Base-by-base conservation (phyloP, 2,888 invertebrate species). In the Pammene fasciana region DNA sequence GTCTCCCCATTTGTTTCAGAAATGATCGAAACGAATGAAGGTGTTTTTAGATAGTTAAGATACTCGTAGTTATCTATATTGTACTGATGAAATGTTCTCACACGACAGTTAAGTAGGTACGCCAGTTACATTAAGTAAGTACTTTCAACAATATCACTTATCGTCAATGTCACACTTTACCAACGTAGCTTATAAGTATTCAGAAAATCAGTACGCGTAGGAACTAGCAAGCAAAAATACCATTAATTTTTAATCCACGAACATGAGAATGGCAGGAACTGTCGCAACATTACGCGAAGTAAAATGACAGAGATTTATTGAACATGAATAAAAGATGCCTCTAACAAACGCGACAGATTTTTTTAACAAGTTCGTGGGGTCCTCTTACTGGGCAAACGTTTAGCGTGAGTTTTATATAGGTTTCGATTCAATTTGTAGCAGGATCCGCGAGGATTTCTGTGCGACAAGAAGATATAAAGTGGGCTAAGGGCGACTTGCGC, bases 351-450 rank as follows among this genome's bases (percentile, higher is more conserved):
- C 54, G 65, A 46, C 70, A 70, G 60, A 65, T 59, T 70, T 68
- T 68, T 70, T 70, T 70, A 60, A 48, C 54, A 60, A 70, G 70
- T 65, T 65, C 13, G 18, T 43, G 43, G 34, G 59, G 59, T 36
- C 18, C 45, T 57, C 26, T 59, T 14, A n/a, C 48, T 34, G n/a
- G 59, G 57, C n/a, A 60, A 70, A 41, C 70, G 71, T 73, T 75
- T 78, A 78, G 76, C 73, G 73, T 54, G 65, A 52, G 67, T 77
- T 75, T 74, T 75, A 75, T 75, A 76, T 76, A 80, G 77, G 75
- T 79, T 79, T 81, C 73, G 76, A 78, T 85, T 82, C 76, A 82
- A 82, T 84, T 84, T 82, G 78, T 75, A 72, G 74, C 74, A 68
- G 65, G 73, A 76, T 78, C 76, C 70, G 73, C 77, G 75, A 68